A percentile compares a stretch with the other conserved stretches of the same genome.
phyloP scores from a whole-genome alignment of 2,113 vertebrate species.

The Agapornis roseicollis region DNA sequence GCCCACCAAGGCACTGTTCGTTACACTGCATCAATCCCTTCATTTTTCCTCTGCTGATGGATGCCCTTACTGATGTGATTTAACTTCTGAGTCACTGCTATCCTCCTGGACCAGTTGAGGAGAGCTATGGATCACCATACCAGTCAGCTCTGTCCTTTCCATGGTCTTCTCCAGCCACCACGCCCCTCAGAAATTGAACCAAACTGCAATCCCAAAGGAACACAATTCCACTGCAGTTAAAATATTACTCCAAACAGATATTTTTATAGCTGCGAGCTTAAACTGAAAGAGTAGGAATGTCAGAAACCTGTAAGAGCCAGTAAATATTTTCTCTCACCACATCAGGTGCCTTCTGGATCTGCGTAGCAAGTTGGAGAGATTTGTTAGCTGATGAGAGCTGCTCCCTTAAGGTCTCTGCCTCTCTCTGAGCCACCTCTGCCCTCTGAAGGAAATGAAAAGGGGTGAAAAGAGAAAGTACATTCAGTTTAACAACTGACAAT shows the following conservation, averaged over 20 bases:
- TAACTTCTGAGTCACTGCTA: neutral
- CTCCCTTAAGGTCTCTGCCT: slow-evolving; percentile 89
- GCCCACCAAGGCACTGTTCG: neutral
- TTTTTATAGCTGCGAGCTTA: slow-evolving; percentile 23
- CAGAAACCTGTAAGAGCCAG: slow-evolving; percentile 20
- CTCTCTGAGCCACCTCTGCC: slow-evolving; percentile 93
- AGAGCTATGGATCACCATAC: neutral
- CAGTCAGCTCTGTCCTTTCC: neutral
- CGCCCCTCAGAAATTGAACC: neutral
- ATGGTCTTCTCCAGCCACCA: neutral
- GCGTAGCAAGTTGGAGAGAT: slow-evolving; percentile 87
- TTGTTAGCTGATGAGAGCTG: slow-evolving; percentile 91
- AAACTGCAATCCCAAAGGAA: neutral
- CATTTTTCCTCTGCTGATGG: neutral
- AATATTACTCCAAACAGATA: neutral
- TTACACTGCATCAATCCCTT: neutral
- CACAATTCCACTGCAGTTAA: neutral
- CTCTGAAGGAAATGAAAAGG: slow-evolving; percentile 83
- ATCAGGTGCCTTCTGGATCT: slow-evolving; percentile 88
- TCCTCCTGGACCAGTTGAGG: neutral
- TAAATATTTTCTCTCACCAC: slow-evolving; percentile 82
- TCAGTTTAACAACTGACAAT: slow-evolving; percentile 86
- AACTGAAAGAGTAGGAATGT: neutral
- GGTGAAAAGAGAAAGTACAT: slow-evolving; percentile 78
- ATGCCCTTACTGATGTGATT: neutral